These are phyloP conservation scores for Sus cebifrons DNA, from an alignment of 2,797 vertebrate species.

Conservation along the genomic window DNA sequence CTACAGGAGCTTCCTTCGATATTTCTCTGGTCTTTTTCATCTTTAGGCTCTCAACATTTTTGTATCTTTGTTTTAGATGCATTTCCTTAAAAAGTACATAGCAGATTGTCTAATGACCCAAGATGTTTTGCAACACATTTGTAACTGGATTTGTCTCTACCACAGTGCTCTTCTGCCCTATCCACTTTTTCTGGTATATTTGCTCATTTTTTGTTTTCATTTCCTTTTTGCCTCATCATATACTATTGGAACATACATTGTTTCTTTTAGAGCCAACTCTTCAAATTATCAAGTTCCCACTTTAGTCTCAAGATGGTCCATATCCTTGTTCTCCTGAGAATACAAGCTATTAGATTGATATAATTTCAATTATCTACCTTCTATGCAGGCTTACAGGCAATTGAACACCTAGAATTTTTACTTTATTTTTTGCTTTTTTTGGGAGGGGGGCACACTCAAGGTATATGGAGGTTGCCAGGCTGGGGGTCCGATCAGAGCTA, in stretches of 20 bases:
- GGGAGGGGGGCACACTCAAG: too few species aligned
- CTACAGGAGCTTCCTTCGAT: not conserved
- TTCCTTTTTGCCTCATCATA: not conserved
- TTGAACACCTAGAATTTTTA: not conserved
- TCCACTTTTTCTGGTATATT: not conserved
- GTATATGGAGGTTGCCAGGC: too few species aligned
- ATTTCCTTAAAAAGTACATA: not conserved
- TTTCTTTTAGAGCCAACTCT: not conserved
- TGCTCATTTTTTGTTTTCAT: not conserved
- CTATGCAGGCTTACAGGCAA: not conserved
- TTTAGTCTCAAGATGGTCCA: not conserved
- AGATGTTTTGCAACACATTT: not conserved
- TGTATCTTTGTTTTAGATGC: not conserved
- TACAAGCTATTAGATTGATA: not conserved
- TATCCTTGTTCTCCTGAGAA: not conserved
- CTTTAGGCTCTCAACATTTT: not conserved
- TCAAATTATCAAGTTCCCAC: not conserved
- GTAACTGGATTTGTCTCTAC: not conserved
- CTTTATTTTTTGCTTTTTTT: not conserved
- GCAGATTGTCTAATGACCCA: not conserved
- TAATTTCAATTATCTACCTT: not conserved
- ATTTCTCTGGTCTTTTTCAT: not conserved
- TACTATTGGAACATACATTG: not conserved
- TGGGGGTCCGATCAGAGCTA: too few species aligned
- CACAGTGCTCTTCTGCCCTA: not conserved